These are phyloP conservation scores for Halcyon malimbica DNA, from an alignment of 2,113 vertebrate species.

Conservation along the genomic window DNA sequence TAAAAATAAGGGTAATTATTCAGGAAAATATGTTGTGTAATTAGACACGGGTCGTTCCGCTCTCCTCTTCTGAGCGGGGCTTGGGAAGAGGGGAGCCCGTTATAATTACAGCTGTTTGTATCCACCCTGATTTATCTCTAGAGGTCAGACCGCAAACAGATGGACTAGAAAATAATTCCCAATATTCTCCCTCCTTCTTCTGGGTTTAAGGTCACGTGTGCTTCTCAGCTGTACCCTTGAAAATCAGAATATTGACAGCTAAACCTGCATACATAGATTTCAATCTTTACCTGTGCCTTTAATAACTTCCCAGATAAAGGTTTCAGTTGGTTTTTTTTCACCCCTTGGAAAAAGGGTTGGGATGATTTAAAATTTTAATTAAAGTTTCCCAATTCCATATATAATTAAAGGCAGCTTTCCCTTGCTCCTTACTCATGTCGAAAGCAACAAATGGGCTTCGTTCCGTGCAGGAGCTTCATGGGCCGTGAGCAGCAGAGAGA, in stretches of 20 bases:
- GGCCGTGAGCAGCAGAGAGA: too few relatives aligned
- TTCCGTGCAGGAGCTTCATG: neutral
- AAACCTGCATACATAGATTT: too few relatives aligned
- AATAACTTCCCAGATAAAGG: neutral
- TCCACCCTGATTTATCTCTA: neutral
- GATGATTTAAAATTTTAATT: neutral
- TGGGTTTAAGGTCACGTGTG: neutral
- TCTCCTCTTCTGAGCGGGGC: neutral
- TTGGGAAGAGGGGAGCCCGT: neutral
- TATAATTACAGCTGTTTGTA: neutral
- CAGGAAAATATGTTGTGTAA: neutral
- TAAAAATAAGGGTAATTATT: neutral
- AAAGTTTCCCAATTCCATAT: neutral
- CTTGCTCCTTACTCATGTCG: neutral
- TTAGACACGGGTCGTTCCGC: neutral
- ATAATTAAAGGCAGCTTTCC: neutral
- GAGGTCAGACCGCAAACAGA: neutral
- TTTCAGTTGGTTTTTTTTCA: neutral
- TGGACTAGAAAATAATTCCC: neutral
- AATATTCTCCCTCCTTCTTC: neutral
- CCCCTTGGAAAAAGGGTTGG: neutral
- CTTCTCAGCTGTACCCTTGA: neutral
- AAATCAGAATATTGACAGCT: neutral
- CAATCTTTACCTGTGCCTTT: too few relatives aligned
- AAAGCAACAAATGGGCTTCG: neutral